These are phyloP conservation scores for Mimachlamys varia DNA, from an alignment of 2,888 invertebrate species.

Conservation along the genomic window DNA sequence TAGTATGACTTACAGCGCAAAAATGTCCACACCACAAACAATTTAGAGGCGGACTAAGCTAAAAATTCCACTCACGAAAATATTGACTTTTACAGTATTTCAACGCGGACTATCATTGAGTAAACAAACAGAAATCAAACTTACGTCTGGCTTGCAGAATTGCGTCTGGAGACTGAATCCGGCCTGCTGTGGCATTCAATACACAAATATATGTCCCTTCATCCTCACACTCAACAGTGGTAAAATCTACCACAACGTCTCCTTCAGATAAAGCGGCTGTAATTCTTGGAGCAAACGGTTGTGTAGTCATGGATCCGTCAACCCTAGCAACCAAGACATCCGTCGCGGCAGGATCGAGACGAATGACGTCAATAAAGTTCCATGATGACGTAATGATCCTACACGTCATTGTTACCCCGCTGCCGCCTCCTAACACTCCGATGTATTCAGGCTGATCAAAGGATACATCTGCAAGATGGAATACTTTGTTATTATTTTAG, in stretches of 20 bases:
- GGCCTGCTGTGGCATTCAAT: neutral
- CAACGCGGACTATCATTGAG: too few species aligned
- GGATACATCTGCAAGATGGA: neutral
- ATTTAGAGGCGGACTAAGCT: too few species aligned
- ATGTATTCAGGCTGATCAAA: slow-evolving; percentile 1
- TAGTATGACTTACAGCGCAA: too few species aligned
- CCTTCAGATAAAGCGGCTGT: neutral
- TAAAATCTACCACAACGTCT: neutral
- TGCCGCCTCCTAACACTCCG: neutral
- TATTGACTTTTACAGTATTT: too few species aligned
- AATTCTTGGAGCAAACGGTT: neutral
- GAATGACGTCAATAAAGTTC: neutral
- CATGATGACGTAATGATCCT: neutral
- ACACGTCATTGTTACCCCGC: neutral
- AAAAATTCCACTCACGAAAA: too few species aligned
- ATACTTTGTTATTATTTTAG: neutral
- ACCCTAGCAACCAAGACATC: neutral
- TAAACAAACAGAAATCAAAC: neutral
- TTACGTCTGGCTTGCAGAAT: neutral
- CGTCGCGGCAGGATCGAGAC: neutral
- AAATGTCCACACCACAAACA: too few species aligned
- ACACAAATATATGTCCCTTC: neutral
- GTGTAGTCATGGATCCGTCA: neutral
- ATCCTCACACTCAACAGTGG: neutral
- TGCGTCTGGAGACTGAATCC: neutral